A percentile compares a stretch with the other conserved stretches of the same genome.
Evolutionary conservation across 2,797 vertebrate species (phyloP).

Genomic region (Aratinga solstitialis): DNA sequence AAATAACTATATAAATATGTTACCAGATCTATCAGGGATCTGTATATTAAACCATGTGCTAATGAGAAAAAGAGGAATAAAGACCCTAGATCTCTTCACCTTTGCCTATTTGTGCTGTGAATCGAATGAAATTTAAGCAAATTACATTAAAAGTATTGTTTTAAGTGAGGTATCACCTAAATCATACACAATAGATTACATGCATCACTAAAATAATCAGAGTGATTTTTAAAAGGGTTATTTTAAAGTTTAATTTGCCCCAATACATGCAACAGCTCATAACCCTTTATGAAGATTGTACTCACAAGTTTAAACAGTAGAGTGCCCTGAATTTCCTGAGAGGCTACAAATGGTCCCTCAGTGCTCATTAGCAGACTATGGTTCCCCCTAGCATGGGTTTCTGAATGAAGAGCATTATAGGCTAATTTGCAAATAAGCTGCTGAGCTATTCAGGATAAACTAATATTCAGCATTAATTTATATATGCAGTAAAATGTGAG

Average conservation of each 20-base stretch:
- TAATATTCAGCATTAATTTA: neutral
- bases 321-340: neutral
- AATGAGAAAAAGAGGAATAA: neutral
- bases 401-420: neutral
- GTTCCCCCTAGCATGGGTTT: neutral
- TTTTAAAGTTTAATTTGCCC: slow-evolving; percentile 12
- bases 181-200: neutral
- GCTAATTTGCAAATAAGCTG: neutral
- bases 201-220: neutral
- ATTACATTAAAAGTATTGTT: neutral
- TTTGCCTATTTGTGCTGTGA: neutral
- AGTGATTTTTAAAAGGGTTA: neutral
- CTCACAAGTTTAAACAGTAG: neutral
- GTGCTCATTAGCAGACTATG: neutral
- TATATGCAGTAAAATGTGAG: neutral
- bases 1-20: neutral
- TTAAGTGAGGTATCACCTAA: neutral
- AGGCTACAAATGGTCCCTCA: neutral
- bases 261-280: neutral
- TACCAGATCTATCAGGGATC: neutral
- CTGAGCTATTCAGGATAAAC: neutral
- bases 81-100: neutral
- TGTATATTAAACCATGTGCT: neutral
- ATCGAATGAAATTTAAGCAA: neutral
- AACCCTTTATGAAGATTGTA: slow-evolving; percentile 16